Evolutionary conservation across 2,888 invertebrate genomes (phyloP).

Genomic region (Dicyrtoma fusca): DNA sequence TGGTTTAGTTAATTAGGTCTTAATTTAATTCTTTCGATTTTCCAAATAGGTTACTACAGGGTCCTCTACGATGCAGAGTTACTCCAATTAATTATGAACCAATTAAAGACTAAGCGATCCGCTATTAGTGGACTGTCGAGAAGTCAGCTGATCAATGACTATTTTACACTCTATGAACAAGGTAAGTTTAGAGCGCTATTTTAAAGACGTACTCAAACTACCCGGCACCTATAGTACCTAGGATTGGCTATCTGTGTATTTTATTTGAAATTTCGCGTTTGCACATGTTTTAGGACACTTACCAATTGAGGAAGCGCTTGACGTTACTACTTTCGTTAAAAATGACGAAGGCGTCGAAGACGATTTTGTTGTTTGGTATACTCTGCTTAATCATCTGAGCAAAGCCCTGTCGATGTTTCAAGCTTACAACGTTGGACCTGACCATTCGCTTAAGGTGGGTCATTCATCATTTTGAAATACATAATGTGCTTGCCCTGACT

Average conservation of each 20-base stretch:
- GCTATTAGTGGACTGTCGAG: slow-evolving; percentile 40
- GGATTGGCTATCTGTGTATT: too few species aligned
- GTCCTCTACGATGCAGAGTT: slow-evolving; percentile 40
- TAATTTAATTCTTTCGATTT: too few species aligned
- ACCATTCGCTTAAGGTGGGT: too few species aligned
- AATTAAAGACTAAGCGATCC: slow-evolving; percentile 38
- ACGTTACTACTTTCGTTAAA: not conserved
- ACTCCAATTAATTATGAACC: slow-evolving; percentile 39
- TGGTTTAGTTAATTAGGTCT: too few species aligned
- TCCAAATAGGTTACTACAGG: slow-evolving; percentile 50
- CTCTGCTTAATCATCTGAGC: slow-evolving; percentile 2
- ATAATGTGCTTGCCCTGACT: too few species aligned
- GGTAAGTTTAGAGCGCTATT: too few species aligned
- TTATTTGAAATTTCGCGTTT: too few species aligned
- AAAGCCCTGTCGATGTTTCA: too few species aligned
- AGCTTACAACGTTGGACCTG: too few species aligned
- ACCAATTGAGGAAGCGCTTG: slow-evolving; percentile 1
- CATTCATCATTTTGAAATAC: slow-evolving; percentile 28
- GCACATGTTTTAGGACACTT: slow-evolving; percentile 12
- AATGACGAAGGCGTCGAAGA: slow-evolving; percentile 14
- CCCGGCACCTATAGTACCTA: too few species aligned
- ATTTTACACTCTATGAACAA: too few species aligned
- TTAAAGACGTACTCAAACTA: too few species aligned
- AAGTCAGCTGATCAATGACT: slow-evolving; percentile 51
- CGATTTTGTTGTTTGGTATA: slow-evolving; percentile 24